Evolutionary conservation across 2,113 vertebrate genomes (phyloP).

Genomic region (Poicephalus gulielmi): DNA sequence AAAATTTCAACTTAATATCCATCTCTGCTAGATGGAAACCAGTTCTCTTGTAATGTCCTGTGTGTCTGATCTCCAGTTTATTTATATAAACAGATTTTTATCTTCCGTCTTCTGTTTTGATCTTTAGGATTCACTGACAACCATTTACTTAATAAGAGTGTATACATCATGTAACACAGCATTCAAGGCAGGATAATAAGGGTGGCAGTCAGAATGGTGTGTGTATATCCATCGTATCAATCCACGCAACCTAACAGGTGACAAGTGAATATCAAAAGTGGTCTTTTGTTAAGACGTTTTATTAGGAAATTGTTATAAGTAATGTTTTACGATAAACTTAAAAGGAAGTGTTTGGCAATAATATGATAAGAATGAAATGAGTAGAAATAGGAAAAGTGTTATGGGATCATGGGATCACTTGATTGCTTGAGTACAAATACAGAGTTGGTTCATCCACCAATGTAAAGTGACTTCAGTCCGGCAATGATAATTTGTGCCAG

Average conservation of each 20-base stretch:
- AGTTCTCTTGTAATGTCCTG: background rate
- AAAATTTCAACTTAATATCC: constrained; percentile 30
- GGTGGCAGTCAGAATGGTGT: background rate
- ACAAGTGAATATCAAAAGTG: background rate
- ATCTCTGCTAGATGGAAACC: background rate
- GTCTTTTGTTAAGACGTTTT: background rate
- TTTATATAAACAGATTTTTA: constrained; percentile 37
- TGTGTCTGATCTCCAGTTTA: constrained; percentile 32
- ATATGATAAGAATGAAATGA: background rate
- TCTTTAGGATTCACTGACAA: constrained; percentile 38
- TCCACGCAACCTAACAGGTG: background rate
- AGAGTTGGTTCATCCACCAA: background rate
- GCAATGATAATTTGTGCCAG: background rate
- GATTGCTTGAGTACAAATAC: background rate
- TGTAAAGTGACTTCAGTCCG: background rate
- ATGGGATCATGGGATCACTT: background rate
- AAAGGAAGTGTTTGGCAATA: background rate
- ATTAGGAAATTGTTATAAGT: background rate
- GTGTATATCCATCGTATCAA: background rate
- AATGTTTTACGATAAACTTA: background rate
- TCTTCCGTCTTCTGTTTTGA: constrained; percentile 49
- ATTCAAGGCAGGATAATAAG: background rate
- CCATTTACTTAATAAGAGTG: background rate
- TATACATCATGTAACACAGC: background rate
- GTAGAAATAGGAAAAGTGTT: background rate